These are phyloP conservation scores for Amblyopsis rosae DNA, from an alignment of 2,113 vertebrate genomes.

Conservation along the genomic window DNA sequence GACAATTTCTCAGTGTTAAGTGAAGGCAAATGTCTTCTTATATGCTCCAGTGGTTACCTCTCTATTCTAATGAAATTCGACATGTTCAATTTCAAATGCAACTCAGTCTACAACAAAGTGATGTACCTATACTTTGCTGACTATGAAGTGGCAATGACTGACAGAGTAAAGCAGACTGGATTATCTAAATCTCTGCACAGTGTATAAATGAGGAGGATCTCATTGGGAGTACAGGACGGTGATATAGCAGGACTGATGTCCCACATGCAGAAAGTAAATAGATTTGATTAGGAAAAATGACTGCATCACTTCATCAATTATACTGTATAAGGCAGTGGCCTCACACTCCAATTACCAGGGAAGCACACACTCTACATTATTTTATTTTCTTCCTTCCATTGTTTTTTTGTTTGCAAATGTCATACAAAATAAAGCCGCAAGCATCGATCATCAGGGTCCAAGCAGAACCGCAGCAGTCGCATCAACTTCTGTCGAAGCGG, in stretches of 20 bases:
- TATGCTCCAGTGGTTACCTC: slow-evolving; percentile 16
- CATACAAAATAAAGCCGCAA: no score
- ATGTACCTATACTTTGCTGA: slow-evolving; percentile 3
- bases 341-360: no score
- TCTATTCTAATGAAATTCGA: not conserved
- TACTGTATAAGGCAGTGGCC: no score
- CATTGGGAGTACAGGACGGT: slow-evolving; percentile 6
- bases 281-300: not conserved
- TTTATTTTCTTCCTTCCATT: no score
- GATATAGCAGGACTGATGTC: not conserved
- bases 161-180: slow-evolving; percentile 27
- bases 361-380: no score
- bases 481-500: no score
- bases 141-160: slow-evolving; percentile 31
- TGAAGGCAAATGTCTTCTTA: slow-evolving; percentile 29
- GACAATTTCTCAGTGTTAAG: slow-evolving; percentile 25
- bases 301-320: not conserved
- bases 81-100: slow-evolving; percentile 12
- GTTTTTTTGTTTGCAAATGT: no score
- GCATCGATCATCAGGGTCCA: no score
- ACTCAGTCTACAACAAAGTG: slow-evolving; percentile 16
- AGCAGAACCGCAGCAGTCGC: no score
- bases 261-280: not conserved
- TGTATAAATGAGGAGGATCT: slow-evolving; percentile 12
- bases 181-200: slow-evolving; percentile 25